Evolutionary conservation across 1,140 invertebrate species (phyloP).

Genomic region (roundworm (Caenorhabditis elegans)): WBcel235 BX284603.4:2154001-2154500

Average conservation of each 20-base stretch:
- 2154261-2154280: background rate
- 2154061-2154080: too few species aligned
- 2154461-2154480: background rate
- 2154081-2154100: too few species aligned
- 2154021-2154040: too few species aligned
- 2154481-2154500: background rate
- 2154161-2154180: background rate
- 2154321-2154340: background rate
- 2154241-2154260: conserved; percentile 8
- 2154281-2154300: background rate
- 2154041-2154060: too few species aligned
- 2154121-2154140: too few species aligned
- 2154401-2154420: background rate
- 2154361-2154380: background rate
- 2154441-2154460: background rate
- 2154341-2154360: background rate
- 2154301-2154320: conserved; percentile 6
- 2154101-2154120: too few species aligned
- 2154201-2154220: background rate
- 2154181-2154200: background rate
- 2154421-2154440: background rate
- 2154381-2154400: background rate
- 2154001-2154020: too few species aligned
- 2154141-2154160: too few species aligned
- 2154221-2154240: background rate